phyloP scores from a whole-genome alignment of 2,888 invertebrate genomes.

The Crepidodera aurea region DNA sequence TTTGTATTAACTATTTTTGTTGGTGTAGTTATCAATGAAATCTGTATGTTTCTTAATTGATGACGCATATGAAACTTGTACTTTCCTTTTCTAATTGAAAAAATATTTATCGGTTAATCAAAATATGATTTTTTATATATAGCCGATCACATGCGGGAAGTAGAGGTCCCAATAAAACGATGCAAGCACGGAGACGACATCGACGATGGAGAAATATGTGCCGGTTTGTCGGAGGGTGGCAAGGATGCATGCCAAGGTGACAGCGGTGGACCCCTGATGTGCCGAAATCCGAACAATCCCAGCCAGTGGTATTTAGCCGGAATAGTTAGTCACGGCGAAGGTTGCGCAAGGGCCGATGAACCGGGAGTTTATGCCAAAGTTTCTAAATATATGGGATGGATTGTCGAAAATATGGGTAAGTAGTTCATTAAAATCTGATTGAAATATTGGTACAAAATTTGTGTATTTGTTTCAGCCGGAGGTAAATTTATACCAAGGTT shows the following conservation, averaged over 20 bases:
- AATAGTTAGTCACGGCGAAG: constrained; percentile 86
- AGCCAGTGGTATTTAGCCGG: constrained; percentile 84
- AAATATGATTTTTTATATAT: no score
- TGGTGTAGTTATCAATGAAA: no score
- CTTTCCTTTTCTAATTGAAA: no score
- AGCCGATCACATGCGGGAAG: constrained; percentile 86
- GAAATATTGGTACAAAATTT: neutral
- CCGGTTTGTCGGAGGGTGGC: constrained; percentile 75
- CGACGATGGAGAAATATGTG: constrained; percentile 77
- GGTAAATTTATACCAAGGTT: constrained; percentile 61
- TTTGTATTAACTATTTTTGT: no score
- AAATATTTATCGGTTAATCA: no score
- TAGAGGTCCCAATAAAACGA: constrained; percentile 73
- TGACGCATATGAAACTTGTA: no score
- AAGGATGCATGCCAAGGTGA: constrained; percentile 87
- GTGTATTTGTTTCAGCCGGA: constrained; percentile 59
- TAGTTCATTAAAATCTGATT: constrained; percentile 45
- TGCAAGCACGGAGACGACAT: constrained; percentile 74
- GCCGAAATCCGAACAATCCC: constrained; percentile 72
- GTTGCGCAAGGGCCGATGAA: constrained; percentile 81
- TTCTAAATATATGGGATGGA: constrained; percentile 78
- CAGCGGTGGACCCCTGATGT: constrained; percentile 86
- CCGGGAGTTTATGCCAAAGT: constrained; percentile 86
- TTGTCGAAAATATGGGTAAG: constrained; percentile 68
- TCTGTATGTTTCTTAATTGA: no score